Evolutionary conservation across 1,140 invertebrate species (phyloP).

Genomic region (Diabrotica undecimpunctata): DNA sequence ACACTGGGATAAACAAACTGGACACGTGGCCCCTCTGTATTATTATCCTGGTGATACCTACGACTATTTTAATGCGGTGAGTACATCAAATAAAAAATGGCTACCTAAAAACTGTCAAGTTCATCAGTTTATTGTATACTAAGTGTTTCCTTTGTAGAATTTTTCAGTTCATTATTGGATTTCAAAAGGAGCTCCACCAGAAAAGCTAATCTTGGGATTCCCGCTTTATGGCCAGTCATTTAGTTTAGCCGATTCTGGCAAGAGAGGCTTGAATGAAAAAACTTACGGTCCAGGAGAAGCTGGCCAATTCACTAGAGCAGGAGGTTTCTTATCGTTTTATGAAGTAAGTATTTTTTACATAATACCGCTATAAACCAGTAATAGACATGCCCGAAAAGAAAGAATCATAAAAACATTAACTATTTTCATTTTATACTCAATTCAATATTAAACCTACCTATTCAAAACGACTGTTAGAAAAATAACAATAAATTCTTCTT

Average conservation of each 20-base stretch:
- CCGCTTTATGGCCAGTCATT: conserved; percentile 82
- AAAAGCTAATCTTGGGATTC: conserved; percentile 76
- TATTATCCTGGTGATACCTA: conserved; percentile 67
- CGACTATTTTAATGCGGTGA: conserved; percentile 71
- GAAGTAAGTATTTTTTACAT: conserved; percentile 55
- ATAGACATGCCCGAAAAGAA: no score
- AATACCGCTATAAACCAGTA: no score
- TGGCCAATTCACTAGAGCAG: conserved; percentile 72
- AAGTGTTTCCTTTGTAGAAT: conserved; percentile 54
- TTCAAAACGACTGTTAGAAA: no score
- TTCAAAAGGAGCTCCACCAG: conserved; percentile 63
- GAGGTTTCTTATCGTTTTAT: conserved; percentile 81
- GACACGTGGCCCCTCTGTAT: conserved; percentile 80
- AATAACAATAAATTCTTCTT: no score
- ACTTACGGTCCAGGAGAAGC: conserved; percentile 71
- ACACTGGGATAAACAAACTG: conserved; percentile 85
- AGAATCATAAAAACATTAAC: no score
- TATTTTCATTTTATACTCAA: no score
- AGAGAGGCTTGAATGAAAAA: conserved; percentile 61
- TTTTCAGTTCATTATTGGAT: conserved; percentile 80
- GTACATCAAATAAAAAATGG: conserved; percentile 23
- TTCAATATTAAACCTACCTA: no score
- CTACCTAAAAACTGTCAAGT: no score
- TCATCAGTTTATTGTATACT: no score
- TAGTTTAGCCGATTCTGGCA: conserved; percentile 59